Percentiles rank a stretch among this genome's conserved stretches.
Evolutionary conservation across 2,113 vertebrate genomes (phyloP).

Genomic region (Nerophis lumbriciformis): DNA sequence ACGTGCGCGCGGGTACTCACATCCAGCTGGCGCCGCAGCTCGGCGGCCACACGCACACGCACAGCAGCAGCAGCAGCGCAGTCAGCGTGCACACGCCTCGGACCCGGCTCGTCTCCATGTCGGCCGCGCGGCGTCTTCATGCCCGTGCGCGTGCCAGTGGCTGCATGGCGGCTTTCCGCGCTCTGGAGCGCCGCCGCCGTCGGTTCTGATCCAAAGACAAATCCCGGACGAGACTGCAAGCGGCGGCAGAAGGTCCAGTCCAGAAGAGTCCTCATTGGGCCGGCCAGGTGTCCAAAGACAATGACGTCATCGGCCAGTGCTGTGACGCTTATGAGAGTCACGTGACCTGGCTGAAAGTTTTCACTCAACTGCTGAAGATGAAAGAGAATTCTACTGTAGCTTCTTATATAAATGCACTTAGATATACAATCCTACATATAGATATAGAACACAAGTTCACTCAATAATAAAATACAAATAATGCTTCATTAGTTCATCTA

Average conservation of each 20-base stretch:
- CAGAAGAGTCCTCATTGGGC: conserved; percentile 50
- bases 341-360: background rate
- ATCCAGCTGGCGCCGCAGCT: conserved; percentile 81
- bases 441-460: too few relatives aligned
- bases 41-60: conserved; percentile 62
- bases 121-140: conserved; percentile 32
- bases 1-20: conserved; percentile 70
- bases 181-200: background rate
- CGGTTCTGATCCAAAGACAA: too few relatives aligned
- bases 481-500: too few relatives aligned
- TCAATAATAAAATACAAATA: too few relatives aligned
- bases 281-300: conserved; percentile 29
- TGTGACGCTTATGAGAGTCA: conserved; percentile 46
- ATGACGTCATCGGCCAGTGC: conserved; percentile 38
- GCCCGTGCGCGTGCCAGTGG: background rate
- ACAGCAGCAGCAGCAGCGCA: conserved; percentile 72
- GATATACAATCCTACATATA: too few relatives aligned
- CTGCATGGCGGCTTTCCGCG: background rate
- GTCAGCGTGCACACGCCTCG: conserved; percentile 65
- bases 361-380: too few relatives aligned
- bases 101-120: conserved; percentile 76
- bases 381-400: too few relatives aligned
- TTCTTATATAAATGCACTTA: too few relatives aligned
- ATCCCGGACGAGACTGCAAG: background rate
- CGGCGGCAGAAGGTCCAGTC: background rate